Evolutionary conservation across 2,113 vertebrate species (phyloP).

Genomic region (Dunckerocampus dactyliophorus): DNA sequence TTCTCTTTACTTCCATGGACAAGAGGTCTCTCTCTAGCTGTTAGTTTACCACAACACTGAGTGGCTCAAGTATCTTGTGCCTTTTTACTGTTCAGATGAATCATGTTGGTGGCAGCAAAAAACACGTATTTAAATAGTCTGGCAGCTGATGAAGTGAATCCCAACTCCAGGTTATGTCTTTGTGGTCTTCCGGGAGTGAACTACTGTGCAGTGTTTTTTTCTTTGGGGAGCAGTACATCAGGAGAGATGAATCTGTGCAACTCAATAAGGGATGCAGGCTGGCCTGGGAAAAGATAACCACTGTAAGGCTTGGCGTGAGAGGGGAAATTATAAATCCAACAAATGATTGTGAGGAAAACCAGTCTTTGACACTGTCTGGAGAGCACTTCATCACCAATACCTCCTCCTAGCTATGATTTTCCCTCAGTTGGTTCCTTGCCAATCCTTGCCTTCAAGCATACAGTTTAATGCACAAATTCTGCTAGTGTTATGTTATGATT

Average conservation of each 20-base stretch:
- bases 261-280: constrained; percentile 36
- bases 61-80: constrained; percentile 19
- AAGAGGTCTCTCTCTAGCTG: constrained; percentile 30
- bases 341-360: constrained; percentile 15
- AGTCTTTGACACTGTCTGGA: constrained; percentile 18
- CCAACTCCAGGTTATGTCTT: constrained; percentile 28
- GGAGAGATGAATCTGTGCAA: constrained; percentile 26
- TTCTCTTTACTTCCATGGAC: constrained; percentile 32
- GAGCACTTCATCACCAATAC: constrained; percentile 21
- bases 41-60: constrained; percentile 39
- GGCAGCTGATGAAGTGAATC: constrained; percentile 18
- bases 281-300: constrained; percentile 38
- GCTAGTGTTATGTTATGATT: too few relatives aligned
- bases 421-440: constrained; percentile 1
- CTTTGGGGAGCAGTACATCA: constrained; percentile 41
- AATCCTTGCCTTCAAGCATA: constrained; percentile 13
- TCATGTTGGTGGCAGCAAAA: constrained; percentile 39
- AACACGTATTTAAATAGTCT: constrained; percentile 26
- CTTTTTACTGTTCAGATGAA: constrained; percentile 29
- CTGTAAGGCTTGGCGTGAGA: constrained; percentile 20
- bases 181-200: constrained; percentile 34
- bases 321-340: constrained; percentile 37
- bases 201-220: constrained; percentile 32
- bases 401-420: constrained; percentile 3
- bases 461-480: constrained; percentile 7